Conservation (phyloP, 1,140 invertebrate genomes). For the Zaprionus gabonicus region DNA sequence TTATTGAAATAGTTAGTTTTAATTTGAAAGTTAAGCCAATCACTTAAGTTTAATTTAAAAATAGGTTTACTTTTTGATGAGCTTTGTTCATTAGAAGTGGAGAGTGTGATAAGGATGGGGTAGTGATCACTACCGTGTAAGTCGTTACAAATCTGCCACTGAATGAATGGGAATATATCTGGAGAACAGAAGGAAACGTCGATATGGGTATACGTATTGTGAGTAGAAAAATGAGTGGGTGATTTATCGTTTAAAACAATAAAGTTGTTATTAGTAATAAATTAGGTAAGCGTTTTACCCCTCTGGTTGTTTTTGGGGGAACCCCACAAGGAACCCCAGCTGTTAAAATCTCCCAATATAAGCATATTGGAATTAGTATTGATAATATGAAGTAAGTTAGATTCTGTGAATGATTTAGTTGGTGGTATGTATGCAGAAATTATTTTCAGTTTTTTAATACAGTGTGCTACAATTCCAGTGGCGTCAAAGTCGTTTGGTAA, state of each 20-base stretch:
- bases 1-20: constrained; percentile 17
- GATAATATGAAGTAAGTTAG: constrained; percentile 1
- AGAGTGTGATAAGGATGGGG: constrained; percentile 14
- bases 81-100: neutral
- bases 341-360: constrained; percentile 5
- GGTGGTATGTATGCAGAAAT: neutral
- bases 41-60: neutral
- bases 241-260: constrained; percentile 25
- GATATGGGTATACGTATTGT: constrained; percentile 26
- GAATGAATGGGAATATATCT: neutral
- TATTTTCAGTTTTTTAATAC: neutral
- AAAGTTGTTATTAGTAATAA: constrained; percentile 11
- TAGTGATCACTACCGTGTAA: constrained; percentile 24
- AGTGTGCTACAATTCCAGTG: neutral
- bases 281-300: constrained; percentile 11
- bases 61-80: constrained; percentile 4
- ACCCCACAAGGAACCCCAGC: constrained; percentile 13
- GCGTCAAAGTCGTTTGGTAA: neutral
- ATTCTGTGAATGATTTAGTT: neutral
- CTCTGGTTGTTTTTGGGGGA: constrained; percentile 17
- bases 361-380: neutral
- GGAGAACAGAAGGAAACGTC: constrained; percentile 22
- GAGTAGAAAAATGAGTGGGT: constrained; percentile 28
- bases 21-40: constrained; percentile 13
- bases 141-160: constrained; percentile 13